Percentiles rank a stretch among this genome's conserved stretches.
phyloP scores from a whole-genome alignment of 2,113 vertebrate species.

The Elaphurus davidianus region DNA sequence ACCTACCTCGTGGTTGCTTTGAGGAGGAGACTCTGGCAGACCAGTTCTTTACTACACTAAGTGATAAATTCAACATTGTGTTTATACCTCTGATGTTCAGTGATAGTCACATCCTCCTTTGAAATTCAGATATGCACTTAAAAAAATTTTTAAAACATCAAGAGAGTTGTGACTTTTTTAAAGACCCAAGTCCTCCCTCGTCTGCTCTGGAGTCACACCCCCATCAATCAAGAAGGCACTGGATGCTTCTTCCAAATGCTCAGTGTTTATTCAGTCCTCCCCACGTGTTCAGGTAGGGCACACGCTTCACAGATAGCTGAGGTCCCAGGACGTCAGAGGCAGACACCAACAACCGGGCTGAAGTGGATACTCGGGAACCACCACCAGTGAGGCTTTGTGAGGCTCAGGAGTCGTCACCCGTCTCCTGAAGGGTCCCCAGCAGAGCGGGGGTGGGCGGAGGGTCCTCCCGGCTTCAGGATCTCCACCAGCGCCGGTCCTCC shows the following conservation, averaged over 20 bases:
- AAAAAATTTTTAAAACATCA: neutral
- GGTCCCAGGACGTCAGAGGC: neutral
- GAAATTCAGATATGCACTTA: neutral
- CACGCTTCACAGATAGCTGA: neutral
- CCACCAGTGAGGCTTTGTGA: neutral
- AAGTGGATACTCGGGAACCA: neutral
- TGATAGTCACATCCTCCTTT: neutral
- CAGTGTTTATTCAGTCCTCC: neutral
- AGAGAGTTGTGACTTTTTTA: neutral
- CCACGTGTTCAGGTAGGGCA: neutral
- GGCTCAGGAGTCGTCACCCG: neutral
- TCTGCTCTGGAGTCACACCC: neutral
- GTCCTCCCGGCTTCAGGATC: neutral
- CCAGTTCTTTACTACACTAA: neutral
- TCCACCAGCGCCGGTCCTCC: slow-evolving; percentile 45
- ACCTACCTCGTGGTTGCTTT: neutral
- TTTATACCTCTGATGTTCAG: neutral
- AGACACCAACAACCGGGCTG: neutral
- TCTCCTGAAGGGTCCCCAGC: neutral
- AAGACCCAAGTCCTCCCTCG: neutral
- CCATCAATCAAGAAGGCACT: neutral
- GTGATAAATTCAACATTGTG: neutral
- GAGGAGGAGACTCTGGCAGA: neutral
- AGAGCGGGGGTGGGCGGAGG: rapidly evolving
- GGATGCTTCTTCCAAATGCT: neutral